A percentile compares a stretch with the other conserved stretches of the same genome.
Conservation (phyloP, 1,140 invertebrate species). For the Saccostrea cuccullata region DNA sequence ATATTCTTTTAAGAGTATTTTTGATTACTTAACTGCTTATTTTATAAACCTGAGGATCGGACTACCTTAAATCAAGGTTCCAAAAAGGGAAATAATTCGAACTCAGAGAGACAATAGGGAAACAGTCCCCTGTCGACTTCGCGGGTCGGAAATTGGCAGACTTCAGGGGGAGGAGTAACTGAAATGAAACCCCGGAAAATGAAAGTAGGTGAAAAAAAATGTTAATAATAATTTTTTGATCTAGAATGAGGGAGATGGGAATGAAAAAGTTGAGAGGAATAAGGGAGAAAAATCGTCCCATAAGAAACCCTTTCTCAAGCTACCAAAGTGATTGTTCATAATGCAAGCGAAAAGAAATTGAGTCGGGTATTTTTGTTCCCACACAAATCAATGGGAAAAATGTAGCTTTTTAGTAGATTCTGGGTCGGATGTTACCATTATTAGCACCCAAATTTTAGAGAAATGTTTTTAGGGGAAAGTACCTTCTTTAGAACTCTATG, state of each 20-base stretch:
- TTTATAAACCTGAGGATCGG: too few species aligned
- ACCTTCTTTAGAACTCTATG: slow-evolving; percentile 29
- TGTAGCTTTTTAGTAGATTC: slow-evolving; percentile 38
- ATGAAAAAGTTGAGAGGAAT: too few species aligned
- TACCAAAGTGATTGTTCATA: too few species aligned
- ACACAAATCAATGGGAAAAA: too few species aligned
- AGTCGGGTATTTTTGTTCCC: too few species aligned
- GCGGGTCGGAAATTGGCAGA: slow-evolving; percentile 27
- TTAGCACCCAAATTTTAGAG: neutral
- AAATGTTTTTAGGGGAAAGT: slow-evolving; percentile 20
- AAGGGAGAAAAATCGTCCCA: too few species aligned
- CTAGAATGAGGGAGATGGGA: too few species aligned
- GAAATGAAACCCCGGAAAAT: neutral
- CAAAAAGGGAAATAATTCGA: neutral
- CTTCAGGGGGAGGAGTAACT: neutral
- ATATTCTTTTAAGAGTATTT: too few species aligned
- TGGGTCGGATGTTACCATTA: slow-evolving; percentile 23
- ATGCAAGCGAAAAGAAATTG: too few species aligned
- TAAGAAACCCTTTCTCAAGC: too few species aligned
- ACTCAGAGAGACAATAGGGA: neutral
- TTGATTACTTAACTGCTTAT: too few species aligned
- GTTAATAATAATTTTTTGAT: neutral
- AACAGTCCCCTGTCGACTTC: slow-evolving; percentile 39
- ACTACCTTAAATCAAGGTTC: too few species aligned
- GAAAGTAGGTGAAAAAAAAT: neutral